These are phyloP conservation scores for Drosophila falleni DNA, from an alignment of 2,888 invertebrate genomes.

Conservation along the genomic window DNA sequence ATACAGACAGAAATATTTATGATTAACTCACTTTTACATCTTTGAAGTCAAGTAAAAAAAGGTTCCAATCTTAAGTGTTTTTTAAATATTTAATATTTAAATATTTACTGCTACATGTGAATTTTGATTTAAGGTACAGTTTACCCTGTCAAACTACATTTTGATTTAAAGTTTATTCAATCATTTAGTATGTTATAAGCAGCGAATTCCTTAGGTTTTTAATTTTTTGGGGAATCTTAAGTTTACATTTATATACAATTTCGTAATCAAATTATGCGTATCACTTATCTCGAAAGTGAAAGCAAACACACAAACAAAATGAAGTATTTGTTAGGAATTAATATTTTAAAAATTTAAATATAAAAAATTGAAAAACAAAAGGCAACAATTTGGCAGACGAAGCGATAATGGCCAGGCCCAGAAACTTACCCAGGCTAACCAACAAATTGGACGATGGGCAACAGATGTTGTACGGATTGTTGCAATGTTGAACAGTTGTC, in stretches of 20 bases:
- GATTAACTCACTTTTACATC: not conserved
- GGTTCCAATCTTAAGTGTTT: not conserved
- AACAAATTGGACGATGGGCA: conserved; percentile 52
- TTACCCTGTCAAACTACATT: not conserved
- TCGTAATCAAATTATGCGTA: conserved; percentile 37
- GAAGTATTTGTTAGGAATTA: conserved; percentile 25
- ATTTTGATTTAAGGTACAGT: not conserved
- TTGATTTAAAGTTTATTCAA: not conserved
- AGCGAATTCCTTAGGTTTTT: not conserved
- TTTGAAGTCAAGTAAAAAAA: not conserved
- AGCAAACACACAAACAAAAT: conserved; percentile 23
- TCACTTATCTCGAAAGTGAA: conserved; percentile 47
- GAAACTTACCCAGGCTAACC: conserved; percentile 44
- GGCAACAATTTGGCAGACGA: conserved; percentile 44
- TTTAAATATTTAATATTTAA: too few relatives aligned
- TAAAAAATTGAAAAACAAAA: conserved; percentile 13
- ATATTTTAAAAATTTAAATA: conserved; percentile 32
- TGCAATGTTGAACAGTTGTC: conserved; percentile 55
- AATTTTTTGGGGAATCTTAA: not conserved
- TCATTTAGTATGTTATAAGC: not conserved
- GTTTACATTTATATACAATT: conserved; percentile 7
- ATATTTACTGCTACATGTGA: not conserved
- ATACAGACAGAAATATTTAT: not conserved
- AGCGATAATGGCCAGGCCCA: conserved; percentile 33
- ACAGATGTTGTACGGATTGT: conserved; percentile 63